Conservation (phyloP, 1,140 invertebrate genomes). For the Ericerus pela region DNA sequence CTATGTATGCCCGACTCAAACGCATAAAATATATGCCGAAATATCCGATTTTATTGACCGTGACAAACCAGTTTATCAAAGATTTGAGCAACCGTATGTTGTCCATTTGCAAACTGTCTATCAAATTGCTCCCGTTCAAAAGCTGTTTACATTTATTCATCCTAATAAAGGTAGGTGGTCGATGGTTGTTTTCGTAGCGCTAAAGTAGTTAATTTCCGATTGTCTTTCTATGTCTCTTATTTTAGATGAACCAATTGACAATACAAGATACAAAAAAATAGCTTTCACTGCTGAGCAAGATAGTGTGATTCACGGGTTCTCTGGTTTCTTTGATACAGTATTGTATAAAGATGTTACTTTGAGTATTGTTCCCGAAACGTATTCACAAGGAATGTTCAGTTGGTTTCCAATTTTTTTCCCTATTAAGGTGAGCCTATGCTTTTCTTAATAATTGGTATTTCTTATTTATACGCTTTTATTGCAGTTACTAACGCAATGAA, state of each 20-base stretch:
- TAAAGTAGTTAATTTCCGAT: background rate
- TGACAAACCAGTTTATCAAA: conserved; percentile 39
- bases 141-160: conserved; percentile 78
- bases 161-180: conserved; percentile 47
- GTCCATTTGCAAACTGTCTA: conserved; percentile 83
- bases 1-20: conserved; percentile 73
- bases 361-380: conserved; percentile 76
- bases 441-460: background rate
- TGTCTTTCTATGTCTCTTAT: background rate
- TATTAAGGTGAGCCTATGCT: conserved; percentile 43
- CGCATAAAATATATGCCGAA: conserved; percentile 58
- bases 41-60: conserved; percentile 34
- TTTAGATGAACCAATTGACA: conserved; percentile 41
- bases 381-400: conserved; percentile 82
- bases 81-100: conserved; percentile 82
- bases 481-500: too few relatives aligned
- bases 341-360: conserved; percentile 72
- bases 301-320: conserved; percentile 78
- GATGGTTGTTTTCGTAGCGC: background rate
- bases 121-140: conserved; percentile 59
- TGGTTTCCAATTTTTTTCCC: conserved; percentile 97
- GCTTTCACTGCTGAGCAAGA: conserved; percentile 56
- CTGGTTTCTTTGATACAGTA: conserved; percentile 82
- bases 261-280: conserved; percentile 54
- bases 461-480: too few relatives aligned